Base-by-base conservation (phyloP, 2,113 vertebrate genomes). In the Engraulis encrasicolus region DNA sequence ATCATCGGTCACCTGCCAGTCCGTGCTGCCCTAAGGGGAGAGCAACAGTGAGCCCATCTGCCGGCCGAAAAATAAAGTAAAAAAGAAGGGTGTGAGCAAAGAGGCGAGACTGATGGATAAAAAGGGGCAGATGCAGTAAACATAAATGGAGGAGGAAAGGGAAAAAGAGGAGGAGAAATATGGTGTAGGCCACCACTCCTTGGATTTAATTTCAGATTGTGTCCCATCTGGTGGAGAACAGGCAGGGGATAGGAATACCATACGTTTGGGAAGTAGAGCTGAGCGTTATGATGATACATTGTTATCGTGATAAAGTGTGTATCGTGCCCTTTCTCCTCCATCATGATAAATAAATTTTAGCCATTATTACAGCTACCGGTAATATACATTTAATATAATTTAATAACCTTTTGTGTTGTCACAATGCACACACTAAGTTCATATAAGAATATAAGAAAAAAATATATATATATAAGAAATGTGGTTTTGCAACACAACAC, bases 191-290 rank as follows among this genome's bases (percentile, higher is more conserved):
- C 31, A 31, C 66, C 31, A 31, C 66, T 74, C 27, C 23, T 74
- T 15, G 2, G 66, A 31, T 17, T 14, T 74, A 23, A 14, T 23
- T 31, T 74, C 31, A 74, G 27, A 15, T n/a, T n/a, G n/a, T n/a
- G n/a, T 74, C 66, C 34, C 66, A 74, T 74, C 66, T 74, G 66
- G 66, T 31, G 17, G 27, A 74, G 58, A 66, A 66, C 58, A 66
- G n/a, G 58, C 58, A 23, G 58, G 58, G 27, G 23, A 34, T 17
- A 34, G 31, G 66, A 3, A 74, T 31, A 74, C 66, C 66, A 74
- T 23, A 74, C 27, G 14, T 74, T 34, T 2, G 31, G 27, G 66
- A 74, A 14, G 40, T n/a, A n/a, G n/a, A n/a, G n/a, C n/a, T n/a
- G n/a, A n/a, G n/a, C n/a, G n/a, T n/a, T n/a, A n/a, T n/a, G n/a